These are phyloP conservation scores for Enchytraeus crypticus DNA, from an alignment of 2,888 invertebrate genomes.

Conservation along the genomic window DNA sequence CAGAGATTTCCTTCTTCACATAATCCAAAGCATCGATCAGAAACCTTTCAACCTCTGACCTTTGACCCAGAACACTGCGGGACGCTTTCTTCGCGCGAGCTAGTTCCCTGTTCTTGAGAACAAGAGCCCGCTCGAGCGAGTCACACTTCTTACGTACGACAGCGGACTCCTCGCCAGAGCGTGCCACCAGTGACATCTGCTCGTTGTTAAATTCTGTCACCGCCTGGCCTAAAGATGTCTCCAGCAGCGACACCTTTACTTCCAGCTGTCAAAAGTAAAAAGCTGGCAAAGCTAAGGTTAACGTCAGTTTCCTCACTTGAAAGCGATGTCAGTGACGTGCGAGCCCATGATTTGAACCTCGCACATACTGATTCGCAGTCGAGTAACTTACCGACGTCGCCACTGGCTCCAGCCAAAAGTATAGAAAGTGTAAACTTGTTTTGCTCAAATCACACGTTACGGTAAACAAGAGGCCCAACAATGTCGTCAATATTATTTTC, in stretches of 20 bases:
- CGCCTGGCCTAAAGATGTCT: conserved; percentile 44
- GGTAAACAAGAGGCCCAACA: no score
- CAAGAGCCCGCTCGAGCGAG: conserved; percentile 43
- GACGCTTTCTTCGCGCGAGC: conserved; percentile 46
- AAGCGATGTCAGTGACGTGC: no score
- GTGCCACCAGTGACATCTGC: conserved; percentile 29
- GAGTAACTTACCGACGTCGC: no score
- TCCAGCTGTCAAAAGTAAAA: conserved; percentile 36
- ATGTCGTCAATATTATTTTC: no score
- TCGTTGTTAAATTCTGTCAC: conserved; percentile 45
- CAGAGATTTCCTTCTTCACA: conserved; percentile 42
- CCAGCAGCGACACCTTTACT: conserved; percentile 42
- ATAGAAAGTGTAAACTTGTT: no score
- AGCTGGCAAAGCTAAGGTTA: no score
- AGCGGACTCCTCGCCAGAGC: conserved; percentile 37
- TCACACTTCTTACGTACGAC: conserved; percentile 40
- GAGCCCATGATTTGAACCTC: no score
- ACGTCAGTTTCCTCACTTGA: no score
- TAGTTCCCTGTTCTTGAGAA: conserved; percentile 46
- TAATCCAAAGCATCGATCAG: conserved; percentile 45
- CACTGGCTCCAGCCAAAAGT: no score
- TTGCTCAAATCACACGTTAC: no score
- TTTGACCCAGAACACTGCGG: conserved; percentile 46
- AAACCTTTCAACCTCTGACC: conserved; percentile 47
- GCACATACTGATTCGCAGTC: no score